A percentile compares a stretch with the other conserved stretches of the same genome.
Evolutionary conservation across 2,113 vertebrate genomes (phyloP).

Genomic region (Drymodes brunneopygia): DNA sequence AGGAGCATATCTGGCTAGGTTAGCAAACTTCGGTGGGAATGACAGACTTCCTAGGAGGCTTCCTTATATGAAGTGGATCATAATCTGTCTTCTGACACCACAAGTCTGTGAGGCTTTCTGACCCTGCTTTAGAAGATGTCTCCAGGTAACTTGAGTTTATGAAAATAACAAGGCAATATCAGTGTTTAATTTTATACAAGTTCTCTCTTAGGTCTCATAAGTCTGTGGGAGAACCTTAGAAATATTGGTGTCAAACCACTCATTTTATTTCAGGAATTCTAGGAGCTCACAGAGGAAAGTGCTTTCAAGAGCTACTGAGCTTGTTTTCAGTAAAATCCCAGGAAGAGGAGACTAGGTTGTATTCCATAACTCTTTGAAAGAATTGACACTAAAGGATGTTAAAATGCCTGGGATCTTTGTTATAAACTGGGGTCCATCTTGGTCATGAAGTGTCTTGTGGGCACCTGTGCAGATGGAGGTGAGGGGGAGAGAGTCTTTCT

Average conservation of each 20-base stretch:
- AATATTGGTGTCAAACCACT: background rate
- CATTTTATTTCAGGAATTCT: background rate
- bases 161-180: background rate
- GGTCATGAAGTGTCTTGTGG: background rate
- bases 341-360: background rate
- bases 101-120: background rate
- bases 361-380: background rate
- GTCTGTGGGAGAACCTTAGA: background rate
- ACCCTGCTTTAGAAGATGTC: background rate
- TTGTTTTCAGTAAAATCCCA: background rate
- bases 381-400: background rate
- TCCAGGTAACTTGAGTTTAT: background rate
- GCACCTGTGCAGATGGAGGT: background rate
- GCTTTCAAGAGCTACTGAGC: background rate
- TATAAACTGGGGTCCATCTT: background rate
- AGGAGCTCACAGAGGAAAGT: background rate
- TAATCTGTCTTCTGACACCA: background rate
- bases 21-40: background rate
- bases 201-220: background rate
- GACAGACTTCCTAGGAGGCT: background rate
- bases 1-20: background rate
- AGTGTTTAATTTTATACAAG: background rate
- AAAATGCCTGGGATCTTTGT: background rate
- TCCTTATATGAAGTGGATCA: background rate
- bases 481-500: background rate